Evolutionary conservation across 2,797 vertebrate genomes (phyloP).

Genomic region (Hemibagrus guttatus): DNA sequence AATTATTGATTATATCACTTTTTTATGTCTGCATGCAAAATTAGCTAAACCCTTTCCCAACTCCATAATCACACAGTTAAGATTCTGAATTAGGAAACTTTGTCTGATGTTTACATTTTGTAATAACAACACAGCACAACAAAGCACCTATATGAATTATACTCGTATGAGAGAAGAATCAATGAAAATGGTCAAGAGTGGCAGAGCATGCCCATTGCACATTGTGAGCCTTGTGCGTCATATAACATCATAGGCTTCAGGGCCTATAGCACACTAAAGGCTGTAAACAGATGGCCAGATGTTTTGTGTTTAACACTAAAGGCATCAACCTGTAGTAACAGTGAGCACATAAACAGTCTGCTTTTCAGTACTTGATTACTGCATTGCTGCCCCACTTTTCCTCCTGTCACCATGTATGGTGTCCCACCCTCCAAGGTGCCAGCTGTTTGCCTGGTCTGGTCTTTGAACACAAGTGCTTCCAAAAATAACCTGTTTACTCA

Average conservation of each 20-base stretch:
- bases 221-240: not conserved
- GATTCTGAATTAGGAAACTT: not conserved
- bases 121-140: not conserved
- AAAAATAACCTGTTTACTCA: slow-evolving; percentile 39
- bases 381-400: slow-evolving; percentile 26
- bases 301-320: slow-evolving; percentile 2
- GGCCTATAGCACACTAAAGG: too few species aligned
- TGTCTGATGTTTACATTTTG: not conserved
- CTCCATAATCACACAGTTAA: not conserved
- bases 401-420: slow-evolving; percentile 30
- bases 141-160: not conserved
- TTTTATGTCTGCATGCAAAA: not conserved
- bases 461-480: slow-evolving; percentile 34
- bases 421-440: slow-evolving; percentile 6
- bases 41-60: not conserved
- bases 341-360: not conserved
- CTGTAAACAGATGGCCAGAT: not conserved
- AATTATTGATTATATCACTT: not conserved
- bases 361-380: not conserved
- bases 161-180: not conserved
- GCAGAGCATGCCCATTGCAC: not conserved
- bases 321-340: not conserved
- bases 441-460: slow-evolving; percentile 40
- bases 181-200: not conserved
- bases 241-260: not conserved